Evolutionary conservation across 1,140 invertebrate genomes (phyloP).

Genomic region (Chironomus tepperi): DNA sequence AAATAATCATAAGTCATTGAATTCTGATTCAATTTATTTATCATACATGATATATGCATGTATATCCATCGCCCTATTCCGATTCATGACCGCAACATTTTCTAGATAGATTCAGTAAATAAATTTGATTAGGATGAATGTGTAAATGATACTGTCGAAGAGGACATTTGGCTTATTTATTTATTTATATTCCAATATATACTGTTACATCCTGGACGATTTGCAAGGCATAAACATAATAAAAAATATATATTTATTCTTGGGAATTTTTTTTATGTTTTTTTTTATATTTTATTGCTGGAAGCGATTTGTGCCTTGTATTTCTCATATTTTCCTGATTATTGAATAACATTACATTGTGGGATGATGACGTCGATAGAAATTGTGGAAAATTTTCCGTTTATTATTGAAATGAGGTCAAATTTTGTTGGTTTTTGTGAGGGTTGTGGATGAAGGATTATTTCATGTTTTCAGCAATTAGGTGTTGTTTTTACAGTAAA

Average conservation of each 20-base stretch:
- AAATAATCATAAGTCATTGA: slow-evolving; percentile 23
- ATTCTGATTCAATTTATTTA: slow-evolving; percentile 23
- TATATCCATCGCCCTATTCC: not conserved
- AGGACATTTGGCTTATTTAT: not conserved
- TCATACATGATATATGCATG: not conserved
- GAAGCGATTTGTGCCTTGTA: not conserved
- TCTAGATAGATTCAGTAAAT: not conserved
- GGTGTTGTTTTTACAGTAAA: too few relatives aligned
- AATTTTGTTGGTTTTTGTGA: too few relatives aligned
- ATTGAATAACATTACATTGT: too few relatives aligned
- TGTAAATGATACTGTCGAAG: slow-evolving; percentile 20
- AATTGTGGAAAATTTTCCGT: too few relatives aligned
- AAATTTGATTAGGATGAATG: slow-evolving; percentile 20
- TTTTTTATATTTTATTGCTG: slow-evolving; percentile 11
- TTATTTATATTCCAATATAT: not conserved
- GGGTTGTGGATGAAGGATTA: too few relatives aligned
- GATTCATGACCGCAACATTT: not conserved
- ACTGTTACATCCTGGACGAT: not conserved
- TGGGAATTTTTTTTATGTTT: not conserved
- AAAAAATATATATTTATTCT: not conserved
- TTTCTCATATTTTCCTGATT: too few relatives aligned
- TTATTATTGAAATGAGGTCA: too few relatives aligned
- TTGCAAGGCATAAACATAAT: too few relatives aligned
- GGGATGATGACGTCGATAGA: too few relatives aligned
- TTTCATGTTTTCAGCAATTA: too few relatives aligned